Evolutionary conservation across 2,113 vertebrate genomes (phyloP).

Genomic region (Furnarius figulus): DNA sequence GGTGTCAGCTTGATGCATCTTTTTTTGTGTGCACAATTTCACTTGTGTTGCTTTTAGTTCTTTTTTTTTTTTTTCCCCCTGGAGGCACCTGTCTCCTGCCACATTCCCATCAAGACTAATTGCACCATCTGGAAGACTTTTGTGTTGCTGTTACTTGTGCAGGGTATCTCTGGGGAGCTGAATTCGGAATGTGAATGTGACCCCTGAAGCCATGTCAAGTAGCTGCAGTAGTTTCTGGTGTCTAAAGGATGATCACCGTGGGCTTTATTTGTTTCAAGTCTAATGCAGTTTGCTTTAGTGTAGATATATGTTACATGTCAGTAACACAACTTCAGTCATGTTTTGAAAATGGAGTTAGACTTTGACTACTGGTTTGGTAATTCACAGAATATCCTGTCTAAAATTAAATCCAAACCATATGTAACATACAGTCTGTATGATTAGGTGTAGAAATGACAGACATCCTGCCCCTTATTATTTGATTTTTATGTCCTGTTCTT

Average conservation of each 20-base stretch:
- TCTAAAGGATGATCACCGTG: conserved; percentile 66
- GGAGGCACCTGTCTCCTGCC: conserved; percentile 71
- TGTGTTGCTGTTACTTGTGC: conserved; percentile 54
- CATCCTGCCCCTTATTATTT: neutral
- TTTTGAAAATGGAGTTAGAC: conserved; percentile 55
- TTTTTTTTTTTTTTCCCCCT: conserved; percentile 45
- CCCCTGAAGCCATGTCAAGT: conserved; percentile 76
- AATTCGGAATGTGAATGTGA: conserved; percentile 62
- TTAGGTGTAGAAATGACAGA: neutral
- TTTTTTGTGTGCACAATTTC: neutral
- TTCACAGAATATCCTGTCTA: conserved; percentile 24
- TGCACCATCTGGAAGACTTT: conserved; percentile 74
- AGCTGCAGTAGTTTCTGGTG: conserved; percentile 44
- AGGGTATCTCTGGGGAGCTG: conserved; percentile 55
- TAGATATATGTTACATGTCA: neutral
- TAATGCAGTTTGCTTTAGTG: conserved; percentile 36
- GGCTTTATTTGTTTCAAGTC: conserved; percentile 71
- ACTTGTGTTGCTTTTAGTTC: conserved; percentile 57
- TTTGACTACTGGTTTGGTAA: conserved; percentile 29
- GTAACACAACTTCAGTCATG: conserved; percentile 41
- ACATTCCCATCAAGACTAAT: conserved; percentile 79
- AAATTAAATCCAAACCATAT: neutral
- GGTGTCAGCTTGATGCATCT: conserved; percentile 23
- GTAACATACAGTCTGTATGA: neutral
- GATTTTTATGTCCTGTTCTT: neutral